phyloP scores from a whole-genome alignment of 37 sponge, comb jelly and placozoan species.

The Cliona cf. orientalis region DNA sequence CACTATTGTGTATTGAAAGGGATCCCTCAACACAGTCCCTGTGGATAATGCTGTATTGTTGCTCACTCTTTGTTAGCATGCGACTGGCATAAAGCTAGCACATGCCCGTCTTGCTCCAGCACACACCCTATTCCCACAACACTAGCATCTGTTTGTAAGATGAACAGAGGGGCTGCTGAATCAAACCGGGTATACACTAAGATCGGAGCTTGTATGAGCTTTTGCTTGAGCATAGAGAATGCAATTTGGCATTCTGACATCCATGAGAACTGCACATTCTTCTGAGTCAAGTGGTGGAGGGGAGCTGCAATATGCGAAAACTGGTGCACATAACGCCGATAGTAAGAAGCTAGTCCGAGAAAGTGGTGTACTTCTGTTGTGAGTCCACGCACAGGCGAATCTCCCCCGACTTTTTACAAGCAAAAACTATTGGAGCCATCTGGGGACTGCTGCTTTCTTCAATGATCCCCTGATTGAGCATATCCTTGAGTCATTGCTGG shows the following conservation, averaged over 20 bases:
- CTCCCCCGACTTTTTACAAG: constrained; percentile 58
- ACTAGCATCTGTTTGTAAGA: constrained; percentile 70
- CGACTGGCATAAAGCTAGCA: constrained; percentile 54
- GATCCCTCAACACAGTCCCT: no score
- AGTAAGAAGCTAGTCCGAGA: constrained; percentile 68
- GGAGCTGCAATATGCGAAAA: constrained; percentile 73
- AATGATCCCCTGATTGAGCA: constrained; percentile 72
- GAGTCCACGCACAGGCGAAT: no score
- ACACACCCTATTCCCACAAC: constrained; percentile 49
- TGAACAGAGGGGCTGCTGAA: constrained; percentile 16
- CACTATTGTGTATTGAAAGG: no score
- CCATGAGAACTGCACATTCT: constrained; percentile 31
- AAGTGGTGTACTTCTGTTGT: no score
- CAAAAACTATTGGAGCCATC: constrained; percentile 74
- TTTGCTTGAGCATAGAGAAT: constrained; percentile 49
- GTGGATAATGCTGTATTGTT: constrained; percentile 49
- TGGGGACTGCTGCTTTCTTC: constrained; percentile 63
- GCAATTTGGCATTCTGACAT: constrained; percentile 28
- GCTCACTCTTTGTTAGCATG: constrained; percentile 41
- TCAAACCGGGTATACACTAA: constrained; percentile 38
- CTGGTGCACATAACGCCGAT: constrained; percentile 45
- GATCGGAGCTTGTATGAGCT: constrained; percentile 29
- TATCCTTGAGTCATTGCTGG: constrained; percentile 34
- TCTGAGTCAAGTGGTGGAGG: constrained; percentile 45
- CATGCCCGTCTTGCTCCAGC: constrained; percentile 49